Evolutionary conservation across 2,888 invertebrate genomes (phyloP).

Genomic region (Tridacna crocea): DNA sequence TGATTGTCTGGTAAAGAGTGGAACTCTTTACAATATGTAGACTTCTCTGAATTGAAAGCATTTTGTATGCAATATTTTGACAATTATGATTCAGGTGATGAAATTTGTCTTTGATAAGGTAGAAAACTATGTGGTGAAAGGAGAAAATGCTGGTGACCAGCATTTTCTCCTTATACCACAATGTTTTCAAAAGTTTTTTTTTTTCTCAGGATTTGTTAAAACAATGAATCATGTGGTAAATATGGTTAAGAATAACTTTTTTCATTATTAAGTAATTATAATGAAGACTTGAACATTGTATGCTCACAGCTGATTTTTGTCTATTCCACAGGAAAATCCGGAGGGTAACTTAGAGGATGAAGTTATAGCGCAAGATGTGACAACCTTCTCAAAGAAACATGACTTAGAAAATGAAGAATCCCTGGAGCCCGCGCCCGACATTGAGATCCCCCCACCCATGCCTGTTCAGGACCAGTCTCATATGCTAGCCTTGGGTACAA

Average conservation of each 20-base stretch:
- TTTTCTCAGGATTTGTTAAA: not conserved
- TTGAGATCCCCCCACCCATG: conserved; percentile 97
- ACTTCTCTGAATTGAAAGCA: too few relatives aligned
- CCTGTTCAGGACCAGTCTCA: conserved; percentile 85
- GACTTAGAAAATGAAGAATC: conserved; percentile 65
- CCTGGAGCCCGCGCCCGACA: conserved; percentile 84
- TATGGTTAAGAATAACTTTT: too few relatives aligned
- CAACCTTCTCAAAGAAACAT: conserved; percentile 47
- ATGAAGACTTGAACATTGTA: not conserved
- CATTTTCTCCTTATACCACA: not conserved
- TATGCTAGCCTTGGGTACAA: conserved; percentile 58
- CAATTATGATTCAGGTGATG: too few relatives aligned
- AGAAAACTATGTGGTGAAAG: too few relatives aligned
- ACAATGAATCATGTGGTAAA: not conserved
- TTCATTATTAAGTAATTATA: too few relatives aligned
- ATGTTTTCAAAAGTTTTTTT: not conserved
- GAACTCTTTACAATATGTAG: too few relatives aligned
- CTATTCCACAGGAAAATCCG: conserved; percentile 43
- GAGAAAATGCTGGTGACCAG: too few relatives aligned
- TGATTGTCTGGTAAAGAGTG: too few relatives aligned
- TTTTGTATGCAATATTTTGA: too few relatives aligned
- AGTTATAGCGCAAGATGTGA: conserved; percentile 49
- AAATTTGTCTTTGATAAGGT: too few relatives aligned
- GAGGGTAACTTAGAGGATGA: conserved; percentile 50
- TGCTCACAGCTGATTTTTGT: not conserved